These are phyloP conservation scores for Pachymerium ferrugineum DNA, from an alignment of 2,888 invertebrate species.

Conservation along the genomic window DNA sequence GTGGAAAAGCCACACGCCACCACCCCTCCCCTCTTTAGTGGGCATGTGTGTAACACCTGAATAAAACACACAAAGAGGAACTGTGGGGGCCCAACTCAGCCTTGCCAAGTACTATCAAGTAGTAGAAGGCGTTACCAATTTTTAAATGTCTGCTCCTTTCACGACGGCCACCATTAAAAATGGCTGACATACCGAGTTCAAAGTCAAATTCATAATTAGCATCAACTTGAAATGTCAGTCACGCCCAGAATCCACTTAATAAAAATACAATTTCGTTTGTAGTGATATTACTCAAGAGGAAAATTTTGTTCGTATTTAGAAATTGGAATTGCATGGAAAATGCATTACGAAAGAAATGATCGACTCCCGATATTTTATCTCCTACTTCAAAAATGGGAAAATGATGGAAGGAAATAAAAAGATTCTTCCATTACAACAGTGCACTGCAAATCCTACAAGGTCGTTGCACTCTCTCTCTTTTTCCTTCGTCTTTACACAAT, in stretches of 20 bases:
- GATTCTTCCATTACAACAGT: neutral
- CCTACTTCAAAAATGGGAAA: neutral
- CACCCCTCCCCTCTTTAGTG: slow-evolving; percentile 16
- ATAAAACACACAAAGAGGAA: slow-evolving; percentile 1
- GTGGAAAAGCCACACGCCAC: neutral
- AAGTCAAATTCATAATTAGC: slow-evolving; percentile 21
- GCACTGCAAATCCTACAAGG: slow-evolving; percentile 16
- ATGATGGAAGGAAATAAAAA: neutral
- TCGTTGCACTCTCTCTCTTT: slow-evolving; percentile 16
- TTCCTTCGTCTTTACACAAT: slow-evolving; percentile 7
- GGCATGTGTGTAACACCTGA: slow-evolving; percentile 25
- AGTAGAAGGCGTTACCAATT: neutral
- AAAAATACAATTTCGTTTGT: neutral
- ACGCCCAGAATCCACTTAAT: slow-evolving; percentile 3
- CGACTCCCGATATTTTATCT: no score
- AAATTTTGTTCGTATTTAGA: no score
- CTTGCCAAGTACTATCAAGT: neutral
- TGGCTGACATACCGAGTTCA: neutral
- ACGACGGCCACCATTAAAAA: slow-evolving; percentile 7
- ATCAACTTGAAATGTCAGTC: neutral
- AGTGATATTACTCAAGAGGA: no score
- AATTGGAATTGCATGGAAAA: no score
- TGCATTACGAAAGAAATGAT: no score
- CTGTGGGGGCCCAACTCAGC: neutral
- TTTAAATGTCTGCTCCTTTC: slow-evolving; percentile 9